Conservation (phyloP, 2,113 vertebrate species). For the Girardinichthys multiradiatus region DNA sequence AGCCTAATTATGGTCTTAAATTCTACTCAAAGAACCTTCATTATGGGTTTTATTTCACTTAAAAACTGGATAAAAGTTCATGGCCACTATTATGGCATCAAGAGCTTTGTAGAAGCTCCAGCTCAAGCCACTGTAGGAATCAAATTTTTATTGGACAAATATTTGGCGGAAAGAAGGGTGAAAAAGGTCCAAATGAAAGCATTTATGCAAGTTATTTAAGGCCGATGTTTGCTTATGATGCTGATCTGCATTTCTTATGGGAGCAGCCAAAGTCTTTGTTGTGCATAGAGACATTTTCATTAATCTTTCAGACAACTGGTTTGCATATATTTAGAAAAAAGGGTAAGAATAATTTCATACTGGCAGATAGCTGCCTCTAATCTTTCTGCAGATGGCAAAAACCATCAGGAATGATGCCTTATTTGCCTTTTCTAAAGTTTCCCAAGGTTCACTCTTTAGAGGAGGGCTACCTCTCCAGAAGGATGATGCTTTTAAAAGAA, state of each 20-base stretch:
- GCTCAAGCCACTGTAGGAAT: constrained; percentile 1
- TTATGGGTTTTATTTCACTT: constrained; percentile 47
- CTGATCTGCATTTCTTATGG: constrained; percentile 2
- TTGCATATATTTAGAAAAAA: constrained; percentile 1
- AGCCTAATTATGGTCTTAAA: constrained; percentile 31
- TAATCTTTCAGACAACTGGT: constrained; percentile 9
- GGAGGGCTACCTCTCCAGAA: background rate
- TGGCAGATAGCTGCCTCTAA: background rate
- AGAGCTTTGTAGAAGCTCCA: constrained; percentile 23
- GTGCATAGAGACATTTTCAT: background rate
- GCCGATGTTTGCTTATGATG: constrained; percentile 3
- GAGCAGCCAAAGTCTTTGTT: constrained; percentile 14
- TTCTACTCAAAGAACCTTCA: constrained; percentile 26
- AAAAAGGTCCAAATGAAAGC: constrained; percentile 20
- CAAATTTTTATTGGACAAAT: constrained; percentile 1
- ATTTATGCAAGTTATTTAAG: constrained; percentile 13
- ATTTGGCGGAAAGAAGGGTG: constrained; percentile 8
- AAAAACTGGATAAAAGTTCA: constrained; percentile 49
- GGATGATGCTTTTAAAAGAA: background rate
- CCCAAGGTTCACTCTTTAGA: constrained; percentile 3
- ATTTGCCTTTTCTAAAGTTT: background rate
- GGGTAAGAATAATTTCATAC: constrained; percentile 1
- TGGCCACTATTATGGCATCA: constrained; percentile 12
- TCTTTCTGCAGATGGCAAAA: constrained; percentile 22
- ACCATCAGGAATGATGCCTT: background rate